phyloP scores from a whole-genome alignment of 2,888 invertebrate genomes.

The Bursaphelenchus okinawaensis region DNA sequence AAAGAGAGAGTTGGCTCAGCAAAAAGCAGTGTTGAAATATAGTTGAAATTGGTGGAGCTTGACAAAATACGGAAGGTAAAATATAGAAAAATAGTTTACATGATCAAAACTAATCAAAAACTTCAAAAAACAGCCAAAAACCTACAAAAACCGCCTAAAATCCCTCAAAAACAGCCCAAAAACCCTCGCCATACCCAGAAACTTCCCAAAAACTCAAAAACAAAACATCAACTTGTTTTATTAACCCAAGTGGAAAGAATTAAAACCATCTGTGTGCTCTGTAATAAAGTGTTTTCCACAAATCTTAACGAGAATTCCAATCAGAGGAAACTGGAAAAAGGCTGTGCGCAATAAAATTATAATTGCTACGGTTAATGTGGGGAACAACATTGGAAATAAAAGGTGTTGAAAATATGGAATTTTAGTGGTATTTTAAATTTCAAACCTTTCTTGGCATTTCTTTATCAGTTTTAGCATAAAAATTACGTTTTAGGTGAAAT shows the following conservation, averaged over 20 bases:
- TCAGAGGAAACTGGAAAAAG: neutral
- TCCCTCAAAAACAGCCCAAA: neutral
- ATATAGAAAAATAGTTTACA: no score
- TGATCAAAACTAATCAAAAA: no score
- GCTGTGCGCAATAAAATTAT: neutral
- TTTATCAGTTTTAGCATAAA: no score
- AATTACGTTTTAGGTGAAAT: no score
- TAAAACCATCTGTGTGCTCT: neutral
- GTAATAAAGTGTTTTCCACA: neutral
- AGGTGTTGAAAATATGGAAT: no score
- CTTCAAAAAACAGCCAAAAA: neutral
- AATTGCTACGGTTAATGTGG: neutral
- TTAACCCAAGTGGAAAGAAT: neutral
- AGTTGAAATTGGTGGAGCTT: no score
- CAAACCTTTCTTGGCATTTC: no score
- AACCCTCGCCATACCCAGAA: neutral
- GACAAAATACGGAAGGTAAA: no score
- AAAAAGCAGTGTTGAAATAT: no score
- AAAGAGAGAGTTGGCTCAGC: no score
- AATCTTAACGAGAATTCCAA: neutral
- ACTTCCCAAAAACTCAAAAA: neutral
- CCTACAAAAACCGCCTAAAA: neutral
- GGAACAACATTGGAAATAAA: no score
- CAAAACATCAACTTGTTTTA: neutral
- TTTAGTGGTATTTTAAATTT: no score